A percentile compares a stretch with the other conserved stretches of the same genome.
phyloP scores from a whole-genome alignment of 2,113 vertebrate species.

The Lepidothrix coronata region DNA sequence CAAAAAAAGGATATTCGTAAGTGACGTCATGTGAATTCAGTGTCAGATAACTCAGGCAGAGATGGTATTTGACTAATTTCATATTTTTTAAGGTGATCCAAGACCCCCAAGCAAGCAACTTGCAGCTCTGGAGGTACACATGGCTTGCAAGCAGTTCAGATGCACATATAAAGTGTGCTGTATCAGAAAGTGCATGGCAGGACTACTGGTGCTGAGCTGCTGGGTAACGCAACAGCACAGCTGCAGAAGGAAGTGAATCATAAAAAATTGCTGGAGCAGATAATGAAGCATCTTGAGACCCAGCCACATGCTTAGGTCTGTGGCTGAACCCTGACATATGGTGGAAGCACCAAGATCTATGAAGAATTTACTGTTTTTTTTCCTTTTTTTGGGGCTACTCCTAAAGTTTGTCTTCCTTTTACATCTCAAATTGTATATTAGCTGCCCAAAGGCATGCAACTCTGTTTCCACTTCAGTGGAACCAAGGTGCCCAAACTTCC shows the following conservation, averaged over 20 bases:
- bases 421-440: background rate
- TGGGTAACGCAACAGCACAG: background rate
- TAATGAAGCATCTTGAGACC: background rate
- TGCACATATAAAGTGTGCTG: background rate
- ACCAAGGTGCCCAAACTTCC: background rate
- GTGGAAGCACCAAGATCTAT: background rate
- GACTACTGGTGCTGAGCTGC: background rate
- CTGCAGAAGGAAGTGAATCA: background rate
- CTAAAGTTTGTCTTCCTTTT: background rate
- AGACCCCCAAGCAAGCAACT: background rate
- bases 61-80: background rate
- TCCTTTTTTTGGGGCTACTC: background rate
- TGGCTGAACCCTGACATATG: background rate
- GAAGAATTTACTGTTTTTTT: background rate
- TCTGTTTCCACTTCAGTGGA: background rate
- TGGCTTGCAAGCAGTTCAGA: background rate
- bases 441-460: accelerated
- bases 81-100: background rate
- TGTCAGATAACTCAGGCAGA: background rate
- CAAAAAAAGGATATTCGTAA: background rate
- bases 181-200: background rate
- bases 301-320: background rate
- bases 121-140: background rate
- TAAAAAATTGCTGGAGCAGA: background rate
- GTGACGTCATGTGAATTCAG: background rate